phyloP scores from a whole-genome alignment of 2,888 invertebrate genomes.

The Tiliacea aurago region DNA sequence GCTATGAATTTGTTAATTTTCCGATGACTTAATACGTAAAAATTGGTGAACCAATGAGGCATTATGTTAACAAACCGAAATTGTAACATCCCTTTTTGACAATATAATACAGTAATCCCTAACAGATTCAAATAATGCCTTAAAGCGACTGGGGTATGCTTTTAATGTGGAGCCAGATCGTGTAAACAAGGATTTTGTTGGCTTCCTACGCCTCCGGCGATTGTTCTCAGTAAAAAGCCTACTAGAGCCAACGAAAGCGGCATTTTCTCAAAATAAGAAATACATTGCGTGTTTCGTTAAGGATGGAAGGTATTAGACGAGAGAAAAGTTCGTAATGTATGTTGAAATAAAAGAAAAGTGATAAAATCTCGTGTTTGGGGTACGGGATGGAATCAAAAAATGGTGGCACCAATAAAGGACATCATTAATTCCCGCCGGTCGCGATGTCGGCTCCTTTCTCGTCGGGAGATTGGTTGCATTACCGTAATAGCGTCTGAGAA shows the following conservation, averaged over 20 bases:
- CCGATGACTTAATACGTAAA: no score
- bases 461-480: conserved; percentile 82
- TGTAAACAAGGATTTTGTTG: conserved; percentile 87
- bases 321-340: conserved; percentile 35
- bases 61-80: conserved; percentile 40
- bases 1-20: no score
- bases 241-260: neutral
- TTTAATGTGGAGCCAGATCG: conserved; percentile 81
- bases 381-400: conserved; percentile 90
- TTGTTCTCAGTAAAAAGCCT: conserved; percentile 46
- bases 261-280: neutral
- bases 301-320: fast-evolving
- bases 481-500: conserved; percentile 80
- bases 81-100: conserved; percentile 69
- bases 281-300: conserved; percentile 36
- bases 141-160: conserved; percentile 80
- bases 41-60: conserved; percentile 1
- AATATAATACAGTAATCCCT: conserved; percentile 74
- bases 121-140: conserved; percentile 81
- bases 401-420: conserved; percentile 93
- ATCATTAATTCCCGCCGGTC: conserved; percentile 92
- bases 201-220: conserved; percentile 76
- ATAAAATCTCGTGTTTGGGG: conserved; percentile 32
- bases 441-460: conserved; percentile 69
- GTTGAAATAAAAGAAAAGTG: neutral